Base-by-base conservation (phyloP, 1,140 invertebrate species). In the Pemphigus obesinymphae region DNA sequence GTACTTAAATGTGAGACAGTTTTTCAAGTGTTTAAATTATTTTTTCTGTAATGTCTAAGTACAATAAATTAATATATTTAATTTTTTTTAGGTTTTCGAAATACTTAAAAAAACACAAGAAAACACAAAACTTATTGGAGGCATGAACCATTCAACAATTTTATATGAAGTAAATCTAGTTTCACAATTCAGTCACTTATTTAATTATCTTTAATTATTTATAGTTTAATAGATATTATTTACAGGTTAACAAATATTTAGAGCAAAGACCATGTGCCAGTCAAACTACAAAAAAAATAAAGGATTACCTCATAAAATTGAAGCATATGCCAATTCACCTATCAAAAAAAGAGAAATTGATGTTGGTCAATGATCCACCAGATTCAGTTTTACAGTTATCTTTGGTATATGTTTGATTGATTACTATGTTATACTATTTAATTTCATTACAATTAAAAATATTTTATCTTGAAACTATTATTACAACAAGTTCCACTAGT, bases 331-430 rank as follows among this genome's bases (percentile, higher is more conserved):
- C 72, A 13, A 78, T 78, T 53, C 63, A 26, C n/a, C 23, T 82
- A 10, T 70, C 82, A 26, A 82, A 82, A 55, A 61, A 66, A 2
- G 82, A 82, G 43, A 82, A 82, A 70, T 23, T 82, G 3, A 82
- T 82, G 82, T 63, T 82, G 37, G 45, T 75, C 13, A 82, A 82
- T 53, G 75, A 78, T 50, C 82, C 82, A 11, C 82, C 82, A 26
- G 82, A 82, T 17, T 68, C 72, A 0, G 43, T 78, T 26, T 80
- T 82, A 53, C 82, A 78, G 55, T 20, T 82, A 66, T 82, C 82
- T 0, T 68, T 82, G 82, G 82, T 82, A 68, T 53, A n/a, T 55
- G 40, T 78, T 34, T 34, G 11, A 50, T 50, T 13, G 11, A n/a
- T 31, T 31, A 73, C 26, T 73, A 31, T 17, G 17, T 63, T 31